A percentile compares a stretch with the other conserved stretches of the same genome.
Evolutionary conservation across 2,113 vertebrate species (phyloP).

Genomic region (Gracilinanus agilis): DNA sequence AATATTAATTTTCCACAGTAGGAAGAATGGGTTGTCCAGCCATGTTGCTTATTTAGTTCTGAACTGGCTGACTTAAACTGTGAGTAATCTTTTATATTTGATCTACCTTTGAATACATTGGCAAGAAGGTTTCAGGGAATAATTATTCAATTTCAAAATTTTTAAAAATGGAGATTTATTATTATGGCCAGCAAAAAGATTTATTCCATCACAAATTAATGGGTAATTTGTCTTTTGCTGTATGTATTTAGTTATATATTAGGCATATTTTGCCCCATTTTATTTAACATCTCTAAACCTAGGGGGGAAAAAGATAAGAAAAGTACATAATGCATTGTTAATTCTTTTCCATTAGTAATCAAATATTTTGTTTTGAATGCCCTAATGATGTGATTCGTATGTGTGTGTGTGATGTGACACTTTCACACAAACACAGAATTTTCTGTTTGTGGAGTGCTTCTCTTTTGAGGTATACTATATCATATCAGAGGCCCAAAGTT

Average conservation of each 20-base stretch:
- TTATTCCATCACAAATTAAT: constrained; percentile 62
- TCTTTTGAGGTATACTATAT: not conserved
- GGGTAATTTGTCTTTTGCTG: constrained; percentile 51
- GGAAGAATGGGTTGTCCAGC: not conserved
- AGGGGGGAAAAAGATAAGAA: constrained; percentile 58
- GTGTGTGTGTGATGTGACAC: not conserved
- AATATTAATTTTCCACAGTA: not conserved
- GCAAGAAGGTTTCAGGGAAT: constrained; percentile 44
- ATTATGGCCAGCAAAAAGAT: constrained; percentile 50
- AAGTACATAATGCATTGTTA: constrained; percentile 57
- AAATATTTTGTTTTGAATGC: not conserved
- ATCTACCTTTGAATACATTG: constrained; percentile 37
- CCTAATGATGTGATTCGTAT: not conserved
- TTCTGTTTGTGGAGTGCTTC: not conserved
- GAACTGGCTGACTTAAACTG: constrained; percentile 12
- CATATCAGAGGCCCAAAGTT: not conserved
- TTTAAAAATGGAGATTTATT: constrained; percentile 65
- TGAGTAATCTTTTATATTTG: constrained; percentile 53
- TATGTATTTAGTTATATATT: constrained; percentile 19
- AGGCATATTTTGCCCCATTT: constrained; percentile 56
- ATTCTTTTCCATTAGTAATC: constrained; percentile 4
- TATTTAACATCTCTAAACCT: constrained; percentile 34
- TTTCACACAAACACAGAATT: not conserved
- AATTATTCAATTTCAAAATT: constrained; percentile 62
- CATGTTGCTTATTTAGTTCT: not conserved